These are phyloP conservation scores for Drosophila seclusa DNA, from an alignment of 2,888 invertebrate species.

Conservation along the genomic window DNA sequence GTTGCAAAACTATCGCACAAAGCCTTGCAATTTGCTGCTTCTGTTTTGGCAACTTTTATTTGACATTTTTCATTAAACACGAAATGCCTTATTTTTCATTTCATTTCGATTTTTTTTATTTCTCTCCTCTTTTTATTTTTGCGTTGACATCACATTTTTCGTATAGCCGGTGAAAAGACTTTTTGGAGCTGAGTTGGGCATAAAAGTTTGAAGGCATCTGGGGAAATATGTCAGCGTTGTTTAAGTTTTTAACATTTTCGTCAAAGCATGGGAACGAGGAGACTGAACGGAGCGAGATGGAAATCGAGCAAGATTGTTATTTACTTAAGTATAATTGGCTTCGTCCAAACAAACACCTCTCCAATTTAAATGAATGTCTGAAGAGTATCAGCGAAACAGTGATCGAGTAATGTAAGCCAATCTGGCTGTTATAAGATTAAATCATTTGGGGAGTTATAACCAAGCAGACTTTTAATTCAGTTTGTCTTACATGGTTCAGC, in stretches of 20 bases:
- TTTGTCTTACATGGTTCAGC: conserved; percentile 11
- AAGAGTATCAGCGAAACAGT: background rate
- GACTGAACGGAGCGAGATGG: conserved; percentile 17
- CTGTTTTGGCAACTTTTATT: conserved; percentile 78
- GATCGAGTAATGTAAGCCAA: conserved; percentile 1
- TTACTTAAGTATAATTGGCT: conserved; percentile 75
- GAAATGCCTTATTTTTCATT: conserved; percentile 65
- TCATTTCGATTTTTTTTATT: conserved; percentile 13
- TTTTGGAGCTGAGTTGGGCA: conserved; percentile 54
- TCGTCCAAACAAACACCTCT: conserved; percentile 36
- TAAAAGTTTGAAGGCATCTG: conserved; percentile 78
- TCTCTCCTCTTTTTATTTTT: conserved; percentile 27
- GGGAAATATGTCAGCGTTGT: conserved; percentile 78
- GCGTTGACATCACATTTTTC: conserved; percentile 77
- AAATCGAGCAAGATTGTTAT: conserved; percentile 61
- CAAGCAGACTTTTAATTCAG: background rate
- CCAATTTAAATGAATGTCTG: conserved; percentile 20
- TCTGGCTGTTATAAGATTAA: background rate
- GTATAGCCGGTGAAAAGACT: conserved; percentile 64
- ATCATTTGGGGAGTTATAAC: background rate
- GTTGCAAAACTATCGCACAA: conserved; percentile 73
- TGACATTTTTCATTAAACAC: conserved; percentile 81
- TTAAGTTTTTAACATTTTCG: conserved; percentile 77
- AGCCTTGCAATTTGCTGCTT: conserved; percentile 73
- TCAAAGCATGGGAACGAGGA: conserved; percentile 51